phyloP scores from a whole-genome alignment of 2,113 vertebrate genomes.

The Gadus macrocephalus region DNA sequence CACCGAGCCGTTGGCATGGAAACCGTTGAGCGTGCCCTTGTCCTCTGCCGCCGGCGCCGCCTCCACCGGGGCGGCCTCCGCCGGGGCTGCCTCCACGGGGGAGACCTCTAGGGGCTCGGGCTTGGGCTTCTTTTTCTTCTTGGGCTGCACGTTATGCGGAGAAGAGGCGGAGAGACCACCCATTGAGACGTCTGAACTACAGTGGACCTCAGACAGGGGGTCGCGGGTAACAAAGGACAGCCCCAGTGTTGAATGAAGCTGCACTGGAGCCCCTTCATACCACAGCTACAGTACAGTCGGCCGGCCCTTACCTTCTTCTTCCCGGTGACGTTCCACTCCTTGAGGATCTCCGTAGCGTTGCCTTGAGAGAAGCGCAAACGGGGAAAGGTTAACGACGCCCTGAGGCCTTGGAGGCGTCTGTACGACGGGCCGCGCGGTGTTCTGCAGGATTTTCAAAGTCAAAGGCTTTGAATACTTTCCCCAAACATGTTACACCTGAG shows the following conservation, averaged over 20 bases:
- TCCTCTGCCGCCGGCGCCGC: constrained; percentile 54
- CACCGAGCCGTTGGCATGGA: constrained; percentile 82
- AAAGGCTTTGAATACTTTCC: background rate
- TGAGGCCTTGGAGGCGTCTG: background rate
- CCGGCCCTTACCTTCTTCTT: constrained; percentile 87
- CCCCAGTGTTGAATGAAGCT: too few relatives aligned
- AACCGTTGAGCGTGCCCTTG: constrained; percentile 82
- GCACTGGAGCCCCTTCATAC: background rate
- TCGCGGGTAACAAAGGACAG: too few relatives aligned
- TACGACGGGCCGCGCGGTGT: too few relatives aligned
- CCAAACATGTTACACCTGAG: too few relatives aligned
- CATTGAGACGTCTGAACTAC: background rate
- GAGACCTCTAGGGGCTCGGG: constrained; percentile 57
- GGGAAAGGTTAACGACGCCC: background rate
- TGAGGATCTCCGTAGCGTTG: constrained; percentile 87
- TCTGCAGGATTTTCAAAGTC: too few relatives aligned
- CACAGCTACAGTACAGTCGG: background rate
- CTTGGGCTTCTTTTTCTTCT: constrained; percentile 93
- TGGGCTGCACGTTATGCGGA: constrained; percentile 73
- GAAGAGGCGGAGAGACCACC: constrained; percentile 20
- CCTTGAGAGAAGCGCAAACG: constrained; percentile 61
- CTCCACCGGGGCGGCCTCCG: constrained; percentile 24
- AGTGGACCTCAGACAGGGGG: background rate
- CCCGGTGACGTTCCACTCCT: constrained; percentile 93
- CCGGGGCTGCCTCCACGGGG: constrained; percentile 37